Evolutionary conservation across 2,797 vertebrate species (phyloP).

Genomic region (Nannoperca obscura): DNA sequence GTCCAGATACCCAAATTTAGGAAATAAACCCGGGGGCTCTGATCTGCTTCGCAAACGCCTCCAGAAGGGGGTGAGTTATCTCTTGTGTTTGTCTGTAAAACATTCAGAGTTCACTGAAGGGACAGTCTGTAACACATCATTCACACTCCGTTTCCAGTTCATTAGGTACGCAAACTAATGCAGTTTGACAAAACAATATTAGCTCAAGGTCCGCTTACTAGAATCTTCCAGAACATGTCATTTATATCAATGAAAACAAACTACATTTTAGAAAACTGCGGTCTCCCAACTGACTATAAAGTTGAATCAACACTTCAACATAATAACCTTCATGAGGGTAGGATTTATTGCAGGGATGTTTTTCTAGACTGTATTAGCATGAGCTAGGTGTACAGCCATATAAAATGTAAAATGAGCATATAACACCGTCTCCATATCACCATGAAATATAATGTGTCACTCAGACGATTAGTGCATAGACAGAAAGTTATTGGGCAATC

Average conservation of each 20-base stretch:
- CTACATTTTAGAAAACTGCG: neutral
- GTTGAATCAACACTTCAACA: neutral
- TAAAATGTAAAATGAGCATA: neutral
- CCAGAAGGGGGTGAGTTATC: slow-evolving; percentile 94
- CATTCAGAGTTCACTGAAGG: neutral
- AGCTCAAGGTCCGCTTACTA: neutral
- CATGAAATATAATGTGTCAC: neutral
- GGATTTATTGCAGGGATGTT: neutral
- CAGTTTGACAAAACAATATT: neutral
- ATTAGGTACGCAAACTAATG: neutral
- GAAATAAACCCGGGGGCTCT: slow-evolving; percentile 96
- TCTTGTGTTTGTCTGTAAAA: slow-evolving; percentile 15
- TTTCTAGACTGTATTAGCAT: neutral
- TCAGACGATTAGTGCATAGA: too few species aligned
- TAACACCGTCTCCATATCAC: neutral
- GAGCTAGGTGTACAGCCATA: neutral
- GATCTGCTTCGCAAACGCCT: slow-evolving; percentile 98
- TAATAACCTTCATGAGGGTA: neutral
- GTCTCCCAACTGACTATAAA: too few species aligned
- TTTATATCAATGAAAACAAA: neutral
- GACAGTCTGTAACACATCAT: neutral
- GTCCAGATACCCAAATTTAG: slow-evolving; percentile 96
- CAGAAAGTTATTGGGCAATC: too few species aligned
- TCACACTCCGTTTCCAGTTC: neutral
- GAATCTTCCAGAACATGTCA: neutral